Percentiles rank a stretch among this genome's conserved stretches.
phyloP scores from a whole-genome alignment of 92 coral and sea anemone species.

The Montipora capitata region DNA sequence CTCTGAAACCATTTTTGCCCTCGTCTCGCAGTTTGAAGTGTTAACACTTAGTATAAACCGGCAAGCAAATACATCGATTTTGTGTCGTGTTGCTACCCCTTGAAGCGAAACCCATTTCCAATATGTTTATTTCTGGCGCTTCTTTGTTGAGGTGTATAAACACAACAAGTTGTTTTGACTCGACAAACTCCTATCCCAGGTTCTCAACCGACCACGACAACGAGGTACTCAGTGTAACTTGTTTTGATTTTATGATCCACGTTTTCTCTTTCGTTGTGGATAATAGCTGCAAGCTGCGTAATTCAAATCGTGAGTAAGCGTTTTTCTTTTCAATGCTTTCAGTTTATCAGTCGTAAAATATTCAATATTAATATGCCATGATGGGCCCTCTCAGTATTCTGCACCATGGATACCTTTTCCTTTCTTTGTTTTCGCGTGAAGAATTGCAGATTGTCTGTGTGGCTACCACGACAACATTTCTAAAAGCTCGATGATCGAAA shows the following conservation, averaged over 20 bases:
- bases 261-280: neutral
- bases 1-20: constrained; percentile 11
- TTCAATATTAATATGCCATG: constrained; percentile 22
- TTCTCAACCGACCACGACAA: neutral
- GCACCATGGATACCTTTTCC: neutral
- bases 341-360: constrained; percentile 9
- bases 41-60: neutral
- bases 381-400: constrained; percentile 39
- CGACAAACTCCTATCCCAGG: neutral
- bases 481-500: constrained; percentile 8
- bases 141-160: neutral
- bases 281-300: neutral
- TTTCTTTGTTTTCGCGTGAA: neutral
- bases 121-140: neutral
- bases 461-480: neutral
- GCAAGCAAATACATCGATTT: neutral
- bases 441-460: constrained; percentile 1
- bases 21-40: constrained; percentile 1
- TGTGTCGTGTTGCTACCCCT: neutral
- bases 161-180: neutral
- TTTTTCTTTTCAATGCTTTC: neutral
- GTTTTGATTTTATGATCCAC: neutral
- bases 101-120: neutral
- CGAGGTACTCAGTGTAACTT: neutral
- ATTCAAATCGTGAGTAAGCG: neutral